These are phyloP conservation scores for Melinaea menophilus DNA, from an alignment of 2,888 invertebrate genomes.

Conservation along the genomic window DNA sequence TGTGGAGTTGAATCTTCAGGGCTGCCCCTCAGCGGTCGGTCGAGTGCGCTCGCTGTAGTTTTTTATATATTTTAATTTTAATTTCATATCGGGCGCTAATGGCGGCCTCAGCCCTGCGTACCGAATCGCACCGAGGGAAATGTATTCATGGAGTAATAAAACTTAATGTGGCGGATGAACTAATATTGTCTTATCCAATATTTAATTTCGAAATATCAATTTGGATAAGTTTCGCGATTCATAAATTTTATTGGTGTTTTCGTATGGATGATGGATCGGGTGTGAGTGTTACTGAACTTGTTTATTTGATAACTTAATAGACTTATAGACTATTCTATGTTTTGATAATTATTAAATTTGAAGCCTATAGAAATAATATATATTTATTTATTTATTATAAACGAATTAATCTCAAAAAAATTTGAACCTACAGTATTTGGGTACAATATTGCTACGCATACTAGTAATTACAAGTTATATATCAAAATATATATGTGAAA, in stretches of 20 bases:
- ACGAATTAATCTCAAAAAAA: too few species aligned
- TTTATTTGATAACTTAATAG: neutral
- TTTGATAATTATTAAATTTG: neutral
- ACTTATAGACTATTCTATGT: neutral
- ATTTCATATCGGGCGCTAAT: slow-evolving; percentile 77
- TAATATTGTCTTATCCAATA: slow-evolving; percentile 78
- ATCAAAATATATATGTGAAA: too few species aligned
- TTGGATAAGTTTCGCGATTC: slow-evolving; percentile 65
- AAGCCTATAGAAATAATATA: too few species aligned
- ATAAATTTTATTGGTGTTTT: slow-evolving; percentile 58
- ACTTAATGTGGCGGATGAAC: slow-evolving; percentile 76
- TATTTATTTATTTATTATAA: too few species aligned
- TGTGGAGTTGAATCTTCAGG: slow-evolving; percentile 66
- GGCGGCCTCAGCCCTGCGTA: slow-evolving; percentile 73
- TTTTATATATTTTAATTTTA: slow-evolving; percentile 78
- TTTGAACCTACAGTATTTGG: too few species aligned
- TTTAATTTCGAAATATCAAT: slow-evolving; percentile 70
- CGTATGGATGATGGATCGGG: slow-evolving; percentile 30
- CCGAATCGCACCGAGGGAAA: slow-evolving; percentile 68
- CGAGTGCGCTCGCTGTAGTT: slow-evolving; percentile 68
- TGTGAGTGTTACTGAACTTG: neutral
- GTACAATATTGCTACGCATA: too few species aligned
- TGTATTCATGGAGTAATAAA: slow-evolving; percentile 75
- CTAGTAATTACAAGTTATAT: too few species aligned
- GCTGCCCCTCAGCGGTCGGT: slow-evolving; percentile 75